Base-by-base conservation (phyloP, 2,797 vertebrate species). In the Acanthopagrus latus region DNA sequence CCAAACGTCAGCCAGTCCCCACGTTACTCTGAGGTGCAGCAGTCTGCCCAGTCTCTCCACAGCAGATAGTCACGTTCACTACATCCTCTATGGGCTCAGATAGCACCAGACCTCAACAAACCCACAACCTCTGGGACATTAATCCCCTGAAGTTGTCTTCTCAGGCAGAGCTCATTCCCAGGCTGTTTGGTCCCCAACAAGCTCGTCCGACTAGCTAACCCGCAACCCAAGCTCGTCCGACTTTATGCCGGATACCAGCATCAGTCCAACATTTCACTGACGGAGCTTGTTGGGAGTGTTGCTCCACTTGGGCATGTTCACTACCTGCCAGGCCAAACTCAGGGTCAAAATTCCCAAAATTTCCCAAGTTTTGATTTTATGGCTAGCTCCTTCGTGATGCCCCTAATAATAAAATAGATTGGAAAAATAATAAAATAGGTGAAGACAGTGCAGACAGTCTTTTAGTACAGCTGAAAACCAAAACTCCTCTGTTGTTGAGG, bases 121-220 rank as follows among this genome's bases (percentile, higher is more conserved):
- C 18, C 44, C 27, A n/a, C 44, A 13, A 0, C 23, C 1, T 7
- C 0, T 5, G 16, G n/a, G 56, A 2, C 14, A 21, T 44, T 38
- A 0, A 21, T 3, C 16, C 50, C 69, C 43, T 25, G 75, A 41
- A 3, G 20, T 25, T 5, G 20, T 50, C 50, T 38, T 73, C n/a
- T 76, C 56, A 76, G 68, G 81, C 56, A 23, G 46, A 44, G 25
- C 47, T 68, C 65, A 20, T 11, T 64, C 74, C 17, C 48, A 50
- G 27, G 44, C 60, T 20, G n/a, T 46, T 70, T 48, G 54, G n/a
- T 75, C n/a, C 64, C 51, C 56, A 54, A 51, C 76, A 51, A 64
- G 25, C 71, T 25, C 64, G 23, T 67, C 20, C 16, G n/a, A 16
- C 21, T 56, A 6, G 64, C 69, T 54, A 56, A 68, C 38, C 25